Evolutionary conservation across 2,113 vertebrate genomes (phyloP), one percentile per base, ranked within the genome.

Genomic region (Anhinga rufa): DNA sequence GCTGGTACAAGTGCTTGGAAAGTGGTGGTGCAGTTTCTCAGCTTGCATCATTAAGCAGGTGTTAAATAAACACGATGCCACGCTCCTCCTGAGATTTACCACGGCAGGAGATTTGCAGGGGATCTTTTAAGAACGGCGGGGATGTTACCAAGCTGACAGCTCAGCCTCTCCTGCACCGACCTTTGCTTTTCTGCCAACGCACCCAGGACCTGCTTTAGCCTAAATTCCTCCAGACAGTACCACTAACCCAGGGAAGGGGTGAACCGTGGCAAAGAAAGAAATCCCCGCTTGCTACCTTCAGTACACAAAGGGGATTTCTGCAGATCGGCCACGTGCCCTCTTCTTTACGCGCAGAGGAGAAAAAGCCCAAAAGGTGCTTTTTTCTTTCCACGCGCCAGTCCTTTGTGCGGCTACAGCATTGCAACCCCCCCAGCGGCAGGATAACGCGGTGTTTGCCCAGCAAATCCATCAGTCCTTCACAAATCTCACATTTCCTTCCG

Each of bases 1-100:
- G 95, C 94, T 92, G 97, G 66, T 66, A 55, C n/a, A 29, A 81
- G 90, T 9, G 81, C 88, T 25, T 11, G 92, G 64, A 17, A 84
- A 65, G 90, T 17, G 44, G 80, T 14, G 79, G 71, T 15, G 79
- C 90, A 19, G 58, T 48, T 91, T 48, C 82, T 42, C 87, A 42
- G 83, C 74, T 36, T 14, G 62, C 75, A 68, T 71, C 90, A 31
- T 88, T 54, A 38, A 88, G 94, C 93, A 74, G 90, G 91, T 91
- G 91, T 74, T 94, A 74, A 91, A 92, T 22, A 31, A 93, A 92
- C 64, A 48, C 57, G 40, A 38, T 48, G 90, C 81, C 66, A 28
- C 12, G 57, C 81, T 87, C 74, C 90, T 90, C 79, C 77, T 15
- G 34, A 74, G 90, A 44, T 52, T 60, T 36, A 74, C 44, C 68